A percentile compares a stretch with the other conserved stretches of the same genome.
These are phyloP conservation scores for Potorous gilbertii DNA, from an alignment of 2,797 vertebrate genomes.

Conservation along the genomic window DNA sequence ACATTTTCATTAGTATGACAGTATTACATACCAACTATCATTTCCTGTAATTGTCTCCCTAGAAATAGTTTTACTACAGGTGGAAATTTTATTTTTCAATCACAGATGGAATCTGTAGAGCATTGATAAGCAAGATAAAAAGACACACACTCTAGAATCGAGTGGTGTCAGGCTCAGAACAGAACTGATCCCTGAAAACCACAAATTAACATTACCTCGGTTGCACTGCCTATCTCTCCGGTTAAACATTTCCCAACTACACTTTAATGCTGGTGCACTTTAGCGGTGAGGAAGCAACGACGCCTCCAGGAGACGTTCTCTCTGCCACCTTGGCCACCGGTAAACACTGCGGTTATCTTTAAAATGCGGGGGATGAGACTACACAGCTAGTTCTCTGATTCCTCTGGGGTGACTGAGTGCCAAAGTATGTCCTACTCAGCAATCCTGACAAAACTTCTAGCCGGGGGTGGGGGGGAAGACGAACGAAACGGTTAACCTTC, in stretches of 20 bases:
- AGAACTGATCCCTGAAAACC: background rate
- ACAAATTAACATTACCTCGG: background rate
- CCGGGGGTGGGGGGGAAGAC: background rate
- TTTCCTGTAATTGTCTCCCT: background rate
- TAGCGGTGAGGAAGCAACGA: background rate
- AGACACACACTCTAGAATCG: background rate
- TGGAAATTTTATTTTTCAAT: background rate
- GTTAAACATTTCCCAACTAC: background rate
- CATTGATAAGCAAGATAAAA: background rate
- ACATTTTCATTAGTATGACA: background rate
- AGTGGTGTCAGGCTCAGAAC: background rate
- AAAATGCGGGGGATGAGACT: background rate
- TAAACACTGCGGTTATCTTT: background rate
- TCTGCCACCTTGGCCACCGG: background rate
- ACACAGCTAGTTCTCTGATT: background rate
- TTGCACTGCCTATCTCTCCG: background rate
- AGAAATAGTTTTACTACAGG: background rate
- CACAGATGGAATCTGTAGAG: background rate
- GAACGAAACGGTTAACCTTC: background rate
- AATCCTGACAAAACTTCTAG: background rate
- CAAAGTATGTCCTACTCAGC: background rate
- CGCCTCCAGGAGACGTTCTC: background rate
- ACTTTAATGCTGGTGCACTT: background rate
- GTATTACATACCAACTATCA: background rate
- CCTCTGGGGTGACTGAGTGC: background rate